These are phyloP conservation scores for Mesorhabditis spiculigera DNA, from an alignment of 2,888 invertebrate genomes.

Conservation along the genomic window DNA sequence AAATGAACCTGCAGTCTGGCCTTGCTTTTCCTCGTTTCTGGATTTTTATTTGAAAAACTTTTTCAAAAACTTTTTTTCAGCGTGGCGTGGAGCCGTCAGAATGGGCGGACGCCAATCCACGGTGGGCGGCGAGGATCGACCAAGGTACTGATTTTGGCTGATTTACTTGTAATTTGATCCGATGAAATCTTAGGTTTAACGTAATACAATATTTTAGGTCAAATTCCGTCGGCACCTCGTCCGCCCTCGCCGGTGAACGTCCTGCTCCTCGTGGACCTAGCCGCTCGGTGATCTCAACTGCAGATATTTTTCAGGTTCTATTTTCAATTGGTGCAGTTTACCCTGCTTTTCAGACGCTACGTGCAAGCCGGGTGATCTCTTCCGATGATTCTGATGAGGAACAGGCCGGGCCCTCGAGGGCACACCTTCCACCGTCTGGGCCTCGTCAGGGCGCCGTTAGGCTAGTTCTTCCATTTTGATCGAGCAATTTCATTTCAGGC, in stretches of 20 bases:
- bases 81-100: background rate
- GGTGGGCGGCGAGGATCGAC: slow-evolving; percentile 33
- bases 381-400: background rate
- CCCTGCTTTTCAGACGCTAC: background rate
- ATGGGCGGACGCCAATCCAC: slow-evolving; percentile 45
- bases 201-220: background rate
- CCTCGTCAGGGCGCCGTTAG: background rate
- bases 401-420: background rate
- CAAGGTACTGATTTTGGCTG: slow-evolving; percentile 15
- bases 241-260: background rate
- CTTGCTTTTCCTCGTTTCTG: too few relatives aligned
- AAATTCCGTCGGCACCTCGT: background rate
- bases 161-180: background rate
- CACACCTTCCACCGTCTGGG: background rate
- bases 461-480: background rate
- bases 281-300: background rate
- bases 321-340: background rate
- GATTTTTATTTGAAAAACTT: too few relatives aligned
- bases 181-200: too few relatives aligned
- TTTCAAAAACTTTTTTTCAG: too few relatives aligned
- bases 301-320: background rate
- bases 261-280: background rate
- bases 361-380: background rate
- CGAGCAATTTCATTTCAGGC: slow-evolving; percentile 1
- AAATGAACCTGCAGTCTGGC: too few relatives aligned